A percentile compares a stretch with the other conserved stretches of the same genome.
Evolutionary conservation across 2,113 vertebrate genomes (phyloP).

Genomic region (Rhinoderma darwinii): DNA sequence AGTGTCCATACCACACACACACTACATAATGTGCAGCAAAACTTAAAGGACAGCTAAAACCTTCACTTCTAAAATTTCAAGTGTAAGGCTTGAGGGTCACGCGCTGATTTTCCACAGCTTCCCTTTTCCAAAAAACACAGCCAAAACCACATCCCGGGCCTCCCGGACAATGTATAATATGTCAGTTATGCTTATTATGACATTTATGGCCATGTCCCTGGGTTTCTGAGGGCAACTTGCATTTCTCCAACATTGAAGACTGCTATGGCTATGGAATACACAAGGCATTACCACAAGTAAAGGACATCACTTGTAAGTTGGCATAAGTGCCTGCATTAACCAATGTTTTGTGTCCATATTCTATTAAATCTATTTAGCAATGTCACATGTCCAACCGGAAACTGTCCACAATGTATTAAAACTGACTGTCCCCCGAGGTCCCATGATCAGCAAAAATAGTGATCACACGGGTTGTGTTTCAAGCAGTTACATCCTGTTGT

Average conservation of each 20-base stretch:
- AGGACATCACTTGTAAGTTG: background rate
- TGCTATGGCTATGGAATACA: too few relatives aligned
- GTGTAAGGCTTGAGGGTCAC: conserved; percentile 10
- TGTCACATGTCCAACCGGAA: too few relatives aligned
- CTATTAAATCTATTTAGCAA: background rate
- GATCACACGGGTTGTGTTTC: background rate
- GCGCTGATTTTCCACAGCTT: conserved; percentile 22
- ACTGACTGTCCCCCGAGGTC: too few relatives aligned
- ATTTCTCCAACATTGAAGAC: background rate
- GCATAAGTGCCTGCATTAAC: background rate
- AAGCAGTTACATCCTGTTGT: background rate
- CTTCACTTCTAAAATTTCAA: conserved; percentile 3
- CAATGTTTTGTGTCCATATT: background rate
- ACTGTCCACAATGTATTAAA: too few relatives aligned
- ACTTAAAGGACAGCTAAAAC: conserved; percentile 31
- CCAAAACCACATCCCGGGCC: conserved; percentile 4
- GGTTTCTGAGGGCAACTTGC: background rate
- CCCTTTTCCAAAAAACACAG: conserved; percentile 1
- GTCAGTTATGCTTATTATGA: conserved; percentile 11
- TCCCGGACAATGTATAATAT: background rate
- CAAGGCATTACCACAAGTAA: background rate
- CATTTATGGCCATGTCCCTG: background rate
- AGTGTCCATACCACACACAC: conserved; percentile 14
- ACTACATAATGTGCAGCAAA: background rate
- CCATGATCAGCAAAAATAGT: background rate